Evolutionary conservation across 2,113 vertebrate species (phyloP).

Genomic region (Platysteira castanea): DNA sequence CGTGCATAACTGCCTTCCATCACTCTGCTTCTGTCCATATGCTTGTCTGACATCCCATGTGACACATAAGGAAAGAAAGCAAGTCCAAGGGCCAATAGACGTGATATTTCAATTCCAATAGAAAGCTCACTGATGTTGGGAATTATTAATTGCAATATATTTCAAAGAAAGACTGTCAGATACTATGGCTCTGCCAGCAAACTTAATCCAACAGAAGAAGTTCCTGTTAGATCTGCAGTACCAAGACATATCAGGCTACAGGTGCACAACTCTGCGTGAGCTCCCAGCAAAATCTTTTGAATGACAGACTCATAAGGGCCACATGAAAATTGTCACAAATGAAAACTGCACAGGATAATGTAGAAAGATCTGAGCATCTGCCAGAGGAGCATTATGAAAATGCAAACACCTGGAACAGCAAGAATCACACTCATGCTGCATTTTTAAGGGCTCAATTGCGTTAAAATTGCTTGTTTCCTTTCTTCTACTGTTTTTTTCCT

Average conservation of each 20-base stretch:
- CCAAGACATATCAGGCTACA: not conserved
- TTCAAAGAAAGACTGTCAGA: not conserved
- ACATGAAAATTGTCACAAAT: not conserved
- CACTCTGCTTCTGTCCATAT: not conserved
- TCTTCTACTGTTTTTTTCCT: not conserved
- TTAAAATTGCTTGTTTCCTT: not conserved
- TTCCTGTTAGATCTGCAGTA: not conserved
- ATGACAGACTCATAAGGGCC: not conserved
- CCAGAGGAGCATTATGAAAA: not conserved
- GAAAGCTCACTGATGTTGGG: not conserved
- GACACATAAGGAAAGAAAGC: not conserved
- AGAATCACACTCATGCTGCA: not conserved
- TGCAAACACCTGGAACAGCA: not conserved
- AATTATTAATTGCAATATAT: not conserved
- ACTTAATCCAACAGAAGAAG: not conserved
- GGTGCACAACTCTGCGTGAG: not conserved
- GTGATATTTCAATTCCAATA: not conserved
- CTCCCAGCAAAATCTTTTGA: not conserved
- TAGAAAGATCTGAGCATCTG: not conserved
- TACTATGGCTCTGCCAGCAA: not conserved
- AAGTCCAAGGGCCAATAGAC: not conserved
- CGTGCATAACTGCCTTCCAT: not conserved
- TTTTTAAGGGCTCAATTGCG: not conserved
- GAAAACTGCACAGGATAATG: not conserved
- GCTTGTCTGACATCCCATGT: not conserved